Evolutionary conservation across 64 coral and sea anemone genomes (phyloP).

Genomic region (Acropora yongei): DNA sequence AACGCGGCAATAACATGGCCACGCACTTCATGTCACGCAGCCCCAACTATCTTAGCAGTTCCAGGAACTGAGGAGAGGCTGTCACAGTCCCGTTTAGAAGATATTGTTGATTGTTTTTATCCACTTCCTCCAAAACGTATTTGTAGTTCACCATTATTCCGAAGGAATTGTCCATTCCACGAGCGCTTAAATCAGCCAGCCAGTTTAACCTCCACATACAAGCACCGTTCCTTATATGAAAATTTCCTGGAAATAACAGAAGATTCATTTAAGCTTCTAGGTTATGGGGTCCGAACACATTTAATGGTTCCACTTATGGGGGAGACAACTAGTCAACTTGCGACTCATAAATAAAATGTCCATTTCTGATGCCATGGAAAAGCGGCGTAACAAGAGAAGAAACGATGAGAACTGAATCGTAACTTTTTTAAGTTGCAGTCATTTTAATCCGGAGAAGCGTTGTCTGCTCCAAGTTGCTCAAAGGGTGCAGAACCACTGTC

Average conservation of each 20-base stretch:
- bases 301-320: no score
- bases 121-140: constrained; percentile 87
- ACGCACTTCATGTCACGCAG: neutral
- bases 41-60: constrained; percentile 23
- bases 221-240: constrained; percentile 95
- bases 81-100: constrained; percentile 86
- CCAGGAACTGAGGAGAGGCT: constrained; percentile 65
- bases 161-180: constrained; percentile 77
- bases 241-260: constrained; percentile 77
- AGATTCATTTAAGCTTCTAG: neutral
- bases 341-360: no score
- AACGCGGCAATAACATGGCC: neutral
- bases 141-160: constrained; percentile 99
- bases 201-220: constrained; percentile 98
- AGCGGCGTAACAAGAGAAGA: no score
- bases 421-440: no score
- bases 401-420: no score
- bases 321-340: no score
- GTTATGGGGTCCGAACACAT: neutral
- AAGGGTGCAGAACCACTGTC: no score
- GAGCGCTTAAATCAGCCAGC: constrained; percentile 79
- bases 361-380: no score
- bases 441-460: no score
- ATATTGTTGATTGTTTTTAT: constrained; percentile 89
- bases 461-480: no score